Evolutionary conservation across 2,797 vertebrate species (phyloP).

Genomic region (Phalloptychus januarius): DNA sequence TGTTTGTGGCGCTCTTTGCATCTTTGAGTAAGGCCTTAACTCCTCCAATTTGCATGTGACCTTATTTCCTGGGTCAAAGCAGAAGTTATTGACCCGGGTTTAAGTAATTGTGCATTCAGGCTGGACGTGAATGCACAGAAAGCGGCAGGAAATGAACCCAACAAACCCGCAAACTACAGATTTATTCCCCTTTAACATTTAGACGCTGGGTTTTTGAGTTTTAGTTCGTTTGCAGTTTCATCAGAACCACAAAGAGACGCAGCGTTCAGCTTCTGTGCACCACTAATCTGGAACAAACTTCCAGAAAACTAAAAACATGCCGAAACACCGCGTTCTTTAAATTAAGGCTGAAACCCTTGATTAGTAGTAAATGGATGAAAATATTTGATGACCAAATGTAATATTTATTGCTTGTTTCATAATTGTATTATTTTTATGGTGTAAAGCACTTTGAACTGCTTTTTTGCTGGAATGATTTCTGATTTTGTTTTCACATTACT

Average conservation of each 20-base stretch:
- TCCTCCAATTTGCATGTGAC: slow-evolving; percentile 3
- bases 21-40: neutral
- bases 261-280: no score
- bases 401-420: no score
- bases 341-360: no score
- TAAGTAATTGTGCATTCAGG: neutral
- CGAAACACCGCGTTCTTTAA: no score
- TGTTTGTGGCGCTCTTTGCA: slow-evolving; percentile 5
- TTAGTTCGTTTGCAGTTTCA: neutral
- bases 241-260: neutral
- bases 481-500: neutral
- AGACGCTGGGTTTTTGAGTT: neutral
- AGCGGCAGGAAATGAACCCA: neutral
- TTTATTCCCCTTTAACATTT: neutral
- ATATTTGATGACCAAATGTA: no score
- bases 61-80: slow-evolving; percentile 6
- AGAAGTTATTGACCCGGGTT: slow-evolving; percentile 4
- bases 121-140: neutral
- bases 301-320: no score
- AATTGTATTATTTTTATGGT: no score
- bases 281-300: no score
- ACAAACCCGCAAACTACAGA: neutral
- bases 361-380: no score
- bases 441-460: no score
- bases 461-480: neutral